Percentiles rank a stretch among this genome's conserved stretches.
Conservation (phyloP, 2,113 vertebrate genomes). For the Plecturocebus donacophilus region DNA sequence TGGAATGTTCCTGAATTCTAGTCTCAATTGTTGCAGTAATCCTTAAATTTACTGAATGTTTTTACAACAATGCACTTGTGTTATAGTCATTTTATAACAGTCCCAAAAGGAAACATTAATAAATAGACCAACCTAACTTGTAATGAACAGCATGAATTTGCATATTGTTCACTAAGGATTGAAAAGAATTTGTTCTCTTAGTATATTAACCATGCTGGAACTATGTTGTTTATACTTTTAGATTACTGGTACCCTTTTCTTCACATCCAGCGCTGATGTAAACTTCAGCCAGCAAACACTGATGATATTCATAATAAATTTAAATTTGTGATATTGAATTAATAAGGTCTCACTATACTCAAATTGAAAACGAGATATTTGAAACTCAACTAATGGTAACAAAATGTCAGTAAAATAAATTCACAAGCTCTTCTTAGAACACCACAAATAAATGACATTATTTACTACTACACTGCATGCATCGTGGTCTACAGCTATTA, state of each 20-base stretch:
- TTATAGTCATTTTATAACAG: constrained; percentile 12
- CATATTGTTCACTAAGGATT: neutral
- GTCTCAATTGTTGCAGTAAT: neutral
- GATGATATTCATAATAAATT: neutral
- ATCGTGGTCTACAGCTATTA: neutral
- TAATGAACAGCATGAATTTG: constrained; percentile 38
- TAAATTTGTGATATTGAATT: constrained; percentile 26
- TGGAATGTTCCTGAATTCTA: neutral
- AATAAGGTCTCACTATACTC: constrained; percentile 7
- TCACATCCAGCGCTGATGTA: neutral
- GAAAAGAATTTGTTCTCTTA: constrained; percentile 30
- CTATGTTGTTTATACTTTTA: neutral
- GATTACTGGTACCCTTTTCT: constrained; percentile 22
- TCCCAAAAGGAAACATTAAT: constrained; percentile 34
- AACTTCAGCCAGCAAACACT: constrained; percentile 39
- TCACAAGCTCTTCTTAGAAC: neutral
- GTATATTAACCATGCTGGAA: neutral
- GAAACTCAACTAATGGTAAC: neutral
- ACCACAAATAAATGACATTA: neutral
- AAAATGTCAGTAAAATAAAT: constrained; percentile 47
- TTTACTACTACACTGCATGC: constrained; percentile 1
- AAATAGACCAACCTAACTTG: constrained; percentile 28
- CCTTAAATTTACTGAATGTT: neutral
- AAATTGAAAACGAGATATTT: neutral
- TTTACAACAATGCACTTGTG: neutral